Conservation (phyloP, 2,888 invertebrate genomes). For the Mactromeris polynyma region DNA sequence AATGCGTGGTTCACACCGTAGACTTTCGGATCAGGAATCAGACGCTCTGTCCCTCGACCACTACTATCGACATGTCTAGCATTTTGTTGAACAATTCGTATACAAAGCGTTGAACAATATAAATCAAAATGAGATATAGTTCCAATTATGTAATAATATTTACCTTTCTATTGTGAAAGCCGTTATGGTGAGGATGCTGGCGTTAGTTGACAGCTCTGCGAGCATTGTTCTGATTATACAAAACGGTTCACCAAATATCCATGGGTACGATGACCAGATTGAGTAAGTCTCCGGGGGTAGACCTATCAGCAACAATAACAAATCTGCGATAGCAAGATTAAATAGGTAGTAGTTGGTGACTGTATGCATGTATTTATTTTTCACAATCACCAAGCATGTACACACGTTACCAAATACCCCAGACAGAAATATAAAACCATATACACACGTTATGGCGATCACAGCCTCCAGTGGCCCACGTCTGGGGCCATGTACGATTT, state of each 20-base stretch:
- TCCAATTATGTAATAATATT: not conserved
- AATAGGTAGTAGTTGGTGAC: conserved; percentile 93
- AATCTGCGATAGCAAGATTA: conserved; percentile 94
- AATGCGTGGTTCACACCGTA: no score
- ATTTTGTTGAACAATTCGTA: no score
- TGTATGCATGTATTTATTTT: conserved; percentile 83
- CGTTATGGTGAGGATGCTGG: conserved; percentile 92
- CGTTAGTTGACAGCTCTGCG: conserved; percentile 92
- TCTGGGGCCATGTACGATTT: conserved; percentile 69
- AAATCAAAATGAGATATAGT: not conserved
- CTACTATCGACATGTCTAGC: no score
- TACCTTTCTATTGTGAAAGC: conserved; percentile 94
- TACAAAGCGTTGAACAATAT: no score
- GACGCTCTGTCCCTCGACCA: no score
- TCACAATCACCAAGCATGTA: conserved; percentile 82
- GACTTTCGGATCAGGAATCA: no score
- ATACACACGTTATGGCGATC: conserved; percentile 79
- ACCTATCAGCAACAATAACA: conserved; percentile 92
- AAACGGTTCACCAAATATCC: conserved; percentile 91
- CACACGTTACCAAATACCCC: conserved; percentile 83
- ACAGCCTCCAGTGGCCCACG: conserved; percentile 73
- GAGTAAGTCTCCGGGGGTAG: conserved; percentile 93
- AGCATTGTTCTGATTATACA: conserved; percentile 93
- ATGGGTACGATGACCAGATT: conserved; percentile 86
- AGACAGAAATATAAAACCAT: conserved; percentile 80